Conservation (phyloP, 2,113 vertebrate genomes). For the Anolis sagrei region DNA sequence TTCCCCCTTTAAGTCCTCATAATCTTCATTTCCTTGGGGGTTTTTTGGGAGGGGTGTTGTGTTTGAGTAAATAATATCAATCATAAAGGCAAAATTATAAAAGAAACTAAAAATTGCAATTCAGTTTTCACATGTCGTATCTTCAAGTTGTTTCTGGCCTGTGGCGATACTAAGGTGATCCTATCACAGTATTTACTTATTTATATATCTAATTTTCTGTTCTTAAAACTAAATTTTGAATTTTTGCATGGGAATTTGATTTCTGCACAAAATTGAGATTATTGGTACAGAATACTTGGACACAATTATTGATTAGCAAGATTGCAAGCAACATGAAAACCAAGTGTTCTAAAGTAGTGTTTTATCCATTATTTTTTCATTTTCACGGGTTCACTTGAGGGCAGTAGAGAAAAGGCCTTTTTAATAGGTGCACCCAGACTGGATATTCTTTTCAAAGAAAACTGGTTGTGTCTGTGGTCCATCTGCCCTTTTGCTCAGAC, state of each 20-base stretch:
- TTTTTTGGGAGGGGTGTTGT: not conserved
- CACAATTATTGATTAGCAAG: not conserved
- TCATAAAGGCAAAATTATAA: not conserved
- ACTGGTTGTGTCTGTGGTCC: too few relatives aligned
- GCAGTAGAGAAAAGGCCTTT: too few relatives aligned
- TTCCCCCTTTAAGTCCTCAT: not conserved
- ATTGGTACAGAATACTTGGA: not conserved
- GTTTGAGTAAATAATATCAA: not conserved
- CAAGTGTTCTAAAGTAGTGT: too few relatives aligned
- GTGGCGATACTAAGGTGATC: too few relatives aligned
- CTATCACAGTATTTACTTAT: not conserved
- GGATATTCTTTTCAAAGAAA: too few relatives aligned
- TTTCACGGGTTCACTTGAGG: too few relatives aligned
- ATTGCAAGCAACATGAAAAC: not conserved
- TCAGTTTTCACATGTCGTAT: too few relatives aligned
- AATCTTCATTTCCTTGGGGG: not conserved
- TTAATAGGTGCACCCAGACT: too few relatives aligned
- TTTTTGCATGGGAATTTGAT: not conserved
- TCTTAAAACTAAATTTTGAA: not conserved
- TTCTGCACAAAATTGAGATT: not conserved
- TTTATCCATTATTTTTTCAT: too few relatives aligned
- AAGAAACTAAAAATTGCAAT: not conserved
- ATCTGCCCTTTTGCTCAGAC: too few relatives aligned
- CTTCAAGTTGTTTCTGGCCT: too few relatives aligned
- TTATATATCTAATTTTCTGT: not conserved